Base-by-base conservation (phyloP, 2,888 invertebrate genomes). In the Sepiola atlantica region DNA sequence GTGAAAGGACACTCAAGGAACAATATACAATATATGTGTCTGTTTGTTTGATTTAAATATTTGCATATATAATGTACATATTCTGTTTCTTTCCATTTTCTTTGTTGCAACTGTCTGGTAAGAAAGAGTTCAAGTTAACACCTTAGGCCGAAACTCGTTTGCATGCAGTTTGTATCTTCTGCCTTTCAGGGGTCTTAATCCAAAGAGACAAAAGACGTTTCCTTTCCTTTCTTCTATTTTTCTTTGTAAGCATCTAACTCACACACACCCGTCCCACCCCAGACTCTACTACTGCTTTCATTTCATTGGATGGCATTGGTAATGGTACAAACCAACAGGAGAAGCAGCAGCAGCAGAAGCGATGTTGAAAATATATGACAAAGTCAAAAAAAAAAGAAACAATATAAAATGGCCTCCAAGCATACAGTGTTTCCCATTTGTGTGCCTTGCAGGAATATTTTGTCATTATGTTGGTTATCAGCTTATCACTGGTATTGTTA, bases 41-140 rank as follows among this genome's bases (percentile, higher is more conserved):
- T 45, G 45, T 8, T 45, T 45, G 45, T 45, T 45, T 77, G 1
- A 94, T 94, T 61, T 90, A 94, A 35, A 32, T 35, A 94, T 94
- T 35, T 94, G 8, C 45, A 94, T 94, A 94, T 12, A 91, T 20
- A 55, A 32, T 61, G n/a, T 92, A 35, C 35, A 92, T 92, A 92
- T 92, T 77, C 16, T 21, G 16, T 77, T 77, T 77, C 77, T 77
- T 77, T 77, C 32, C 14, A 14, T 77, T n/a, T 32, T 32, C 3
- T n/a, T 77, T 77, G n/a, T 77, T 32, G 16, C n/a, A 77, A n/a
- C 77, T 77, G 77, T 77, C 32, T 77, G 77, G 77, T 77, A 77
- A 28, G n/a, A 77, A 77, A 77, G 10, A 77, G 77, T 77, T 77
- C 77, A 77, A 77, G n/a, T 77, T 77, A 77, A 77, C 32, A 32